These are phyloP conservation scores for Plebejus anna DNA, from an alignment of 2,888 invertebrate genomes.

Conservation along the genomic window DNA sequence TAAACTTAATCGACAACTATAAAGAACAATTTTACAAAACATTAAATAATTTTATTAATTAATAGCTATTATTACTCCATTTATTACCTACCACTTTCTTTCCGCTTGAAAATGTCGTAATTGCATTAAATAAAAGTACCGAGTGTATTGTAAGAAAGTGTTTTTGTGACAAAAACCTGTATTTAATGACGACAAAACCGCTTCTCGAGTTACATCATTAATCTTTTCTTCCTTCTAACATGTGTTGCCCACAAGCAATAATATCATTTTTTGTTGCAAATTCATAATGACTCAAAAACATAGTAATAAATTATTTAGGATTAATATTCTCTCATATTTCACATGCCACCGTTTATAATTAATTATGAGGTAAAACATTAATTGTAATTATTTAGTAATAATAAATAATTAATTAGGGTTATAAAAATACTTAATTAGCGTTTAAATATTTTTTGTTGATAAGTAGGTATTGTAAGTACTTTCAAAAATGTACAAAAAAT, in stretches of 20 bases:
- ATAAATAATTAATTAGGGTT: no score
- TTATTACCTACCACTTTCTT: constrained; percentile 21
- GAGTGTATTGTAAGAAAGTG: constrained; percentile 22
- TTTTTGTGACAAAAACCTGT: constrained; percentile 27
- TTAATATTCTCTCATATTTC: background rate
- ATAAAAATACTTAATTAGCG: no score
- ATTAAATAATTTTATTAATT: constrained; percentile 15
- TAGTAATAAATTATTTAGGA: background rate
- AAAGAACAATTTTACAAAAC: constrained; percentile 17
- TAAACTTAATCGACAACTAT: background rate
- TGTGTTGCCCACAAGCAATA: constrained; percentile 14
- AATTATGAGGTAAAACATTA: background rate
- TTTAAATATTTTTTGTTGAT: no score
- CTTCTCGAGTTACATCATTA: constrained; percentile 21
- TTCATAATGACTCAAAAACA: background rate
- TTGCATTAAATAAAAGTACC: constrained; percentile 14
- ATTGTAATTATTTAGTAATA: background rate
- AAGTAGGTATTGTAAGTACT: no score
- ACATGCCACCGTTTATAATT: background rate
- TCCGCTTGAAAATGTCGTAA: background rate
- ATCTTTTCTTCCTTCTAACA: constrained; percentile 21
- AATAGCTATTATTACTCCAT: constrained; percentile 25
- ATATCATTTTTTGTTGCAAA: constrained; percentile 13
- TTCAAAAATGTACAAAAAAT: background rate
- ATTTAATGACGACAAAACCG: constrained; percentile 20